A percentile compares a stretch with the other conserved stretches of the same genome.
These are phyloP conservation scores for Orchesella flavescens DNA, from an alignment of 2,888 invertebrate species.

Conservation along the genomic window DNA sequence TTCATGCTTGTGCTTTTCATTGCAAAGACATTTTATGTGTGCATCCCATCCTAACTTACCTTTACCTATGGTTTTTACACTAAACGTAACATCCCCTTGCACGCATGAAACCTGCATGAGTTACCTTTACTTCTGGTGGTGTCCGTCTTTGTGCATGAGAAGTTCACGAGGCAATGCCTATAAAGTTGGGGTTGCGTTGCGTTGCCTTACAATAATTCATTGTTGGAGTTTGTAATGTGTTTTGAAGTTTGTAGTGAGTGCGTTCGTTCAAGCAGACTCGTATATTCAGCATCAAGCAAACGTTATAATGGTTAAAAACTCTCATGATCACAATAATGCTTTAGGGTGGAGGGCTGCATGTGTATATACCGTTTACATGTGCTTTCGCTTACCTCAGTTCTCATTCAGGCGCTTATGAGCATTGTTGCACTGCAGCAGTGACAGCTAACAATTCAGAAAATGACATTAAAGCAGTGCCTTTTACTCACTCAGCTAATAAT, in stretches of 20 bases:
- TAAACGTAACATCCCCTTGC: too few relatives aligned
- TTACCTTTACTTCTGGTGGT: too few relatives aligned
- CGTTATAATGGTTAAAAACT: conserved; percentile 4
- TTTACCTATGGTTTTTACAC: too few relatives aligned
- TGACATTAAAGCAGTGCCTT: background rate
- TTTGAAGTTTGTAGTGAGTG: background rate
- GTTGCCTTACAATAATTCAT: background rate
- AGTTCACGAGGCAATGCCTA: too few relatives aligned
- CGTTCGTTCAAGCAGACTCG: background rate
- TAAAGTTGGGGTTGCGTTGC: too few relatives aligned
- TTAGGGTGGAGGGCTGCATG: background rate
- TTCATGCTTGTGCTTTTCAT: background rate
- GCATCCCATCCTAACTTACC: too few relatives aligned
- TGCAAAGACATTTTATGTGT: background rate
- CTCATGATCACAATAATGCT: background rate
- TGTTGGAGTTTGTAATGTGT: conserved; percentile 9
- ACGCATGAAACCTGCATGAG: too few relatives aligned
- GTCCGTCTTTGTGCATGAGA: too few relatives aligned
- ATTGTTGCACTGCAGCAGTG: conserved; percentile 37
- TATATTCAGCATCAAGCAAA: background rate
- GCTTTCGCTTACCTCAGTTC: conserved; percentile 48
- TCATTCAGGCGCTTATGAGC: conserved; percentile 54
- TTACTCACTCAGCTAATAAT: too few relatives aligned
- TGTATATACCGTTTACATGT: conserved; percentile 53
- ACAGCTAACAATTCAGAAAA: background rate